Evolutionary conservation across 2,113 vertebrate species (phyloP), one percentile per base, ranked within the genome.

Genomic region (Chelonoidis abingdonii): DNA sequence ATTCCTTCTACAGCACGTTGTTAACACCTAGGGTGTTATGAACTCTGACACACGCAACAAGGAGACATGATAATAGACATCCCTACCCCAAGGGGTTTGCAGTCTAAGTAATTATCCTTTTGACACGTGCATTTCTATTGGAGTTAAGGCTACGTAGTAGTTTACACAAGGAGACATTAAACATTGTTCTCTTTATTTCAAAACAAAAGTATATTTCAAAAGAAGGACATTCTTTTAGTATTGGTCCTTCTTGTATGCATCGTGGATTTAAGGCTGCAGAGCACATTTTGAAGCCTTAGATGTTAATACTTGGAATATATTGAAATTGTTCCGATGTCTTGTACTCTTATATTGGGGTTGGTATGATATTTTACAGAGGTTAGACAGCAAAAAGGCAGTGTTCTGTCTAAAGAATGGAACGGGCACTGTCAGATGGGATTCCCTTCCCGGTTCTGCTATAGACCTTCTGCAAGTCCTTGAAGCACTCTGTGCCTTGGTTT

Each of bases 301-400:
- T 94, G 84, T 90, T 81, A 95, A 87, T 25, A 95, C 90, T 65
- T 79, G 88, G 86, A 90, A 91, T 72, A 84, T 9, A 62, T 47
- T 83, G 24, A 0, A 1, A 62, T 85, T 86, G 52, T 87, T 85
- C 44, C 0, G 0, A 8, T 17, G 78, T 86, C 49, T 56, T 8
- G 13, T 21, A 35, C 16, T n/a, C 65, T 69, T n/a, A 69, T 0
- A 0, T 81, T 90, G 88, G 88, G 72, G 93, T 93, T n/a, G 35
- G 49, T 19, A 38, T 49, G 96, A 94, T 35, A 56, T 47, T 93
- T 95, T 88, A 50, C 92, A 97, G 96, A 89, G 95, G 88, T 83
- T 80, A 88, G 93, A 87, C 84, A 89, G 53, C 85, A 94, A 95
- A 89, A 83, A 53, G 72, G 53, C 50, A 90, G 91, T 52, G 88